Percentiles rank a stretch among this genome's conserved stretches.
These are phyloP conservation scores for Garra rufa DNA, from an alignment of 2,113 vertebrate species.

Conservation along the genomic window DNA sequence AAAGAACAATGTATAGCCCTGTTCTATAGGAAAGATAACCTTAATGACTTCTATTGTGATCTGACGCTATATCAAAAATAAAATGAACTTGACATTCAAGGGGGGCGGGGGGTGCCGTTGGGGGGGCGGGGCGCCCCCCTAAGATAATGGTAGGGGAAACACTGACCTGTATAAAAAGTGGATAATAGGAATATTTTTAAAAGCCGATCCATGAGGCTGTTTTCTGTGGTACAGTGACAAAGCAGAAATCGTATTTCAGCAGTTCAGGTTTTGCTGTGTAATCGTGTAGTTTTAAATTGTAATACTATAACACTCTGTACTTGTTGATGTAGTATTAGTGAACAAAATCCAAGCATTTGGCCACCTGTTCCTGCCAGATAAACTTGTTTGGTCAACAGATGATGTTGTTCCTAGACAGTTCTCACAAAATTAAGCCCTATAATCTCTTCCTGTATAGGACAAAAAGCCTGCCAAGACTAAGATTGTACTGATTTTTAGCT, in stretches of 20 bases:
- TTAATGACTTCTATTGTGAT: too few relatives aligned
- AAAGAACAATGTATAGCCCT: too few relatives aligned
- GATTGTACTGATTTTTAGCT: neutral
- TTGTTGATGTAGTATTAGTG: neutral
- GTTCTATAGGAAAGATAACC: too few relatives aligned
- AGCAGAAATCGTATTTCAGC: neutral
- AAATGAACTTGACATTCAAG: too few relatives aligned
- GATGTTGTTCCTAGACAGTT: neutral
- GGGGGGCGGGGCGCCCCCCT: too few relatives aligned
- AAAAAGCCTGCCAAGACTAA: neutral
- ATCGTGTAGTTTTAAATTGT: neutral
- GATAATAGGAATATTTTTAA: neutral
- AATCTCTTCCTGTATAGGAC: neutral
- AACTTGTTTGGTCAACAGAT: neutral
- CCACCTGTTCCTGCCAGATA: neutral
- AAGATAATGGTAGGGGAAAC: too few relatives aligned
- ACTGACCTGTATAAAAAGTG: neutral
- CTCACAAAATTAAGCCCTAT: neutral
- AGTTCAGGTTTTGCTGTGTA: neutral
- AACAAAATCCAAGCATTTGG: neutral
- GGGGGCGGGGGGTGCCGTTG: too few relatives aligned
- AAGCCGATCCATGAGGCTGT: neutral
- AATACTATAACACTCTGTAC: neutral
- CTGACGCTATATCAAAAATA: too few relatives aligned
- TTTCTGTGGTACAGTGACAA: neutral